Evolutionary conservation across 2,113 vertebrate genomes (phyloP), one percentile per base, ranked within the genome.

Genomic region (Sterrhoptilus dennistouni): DNA sequence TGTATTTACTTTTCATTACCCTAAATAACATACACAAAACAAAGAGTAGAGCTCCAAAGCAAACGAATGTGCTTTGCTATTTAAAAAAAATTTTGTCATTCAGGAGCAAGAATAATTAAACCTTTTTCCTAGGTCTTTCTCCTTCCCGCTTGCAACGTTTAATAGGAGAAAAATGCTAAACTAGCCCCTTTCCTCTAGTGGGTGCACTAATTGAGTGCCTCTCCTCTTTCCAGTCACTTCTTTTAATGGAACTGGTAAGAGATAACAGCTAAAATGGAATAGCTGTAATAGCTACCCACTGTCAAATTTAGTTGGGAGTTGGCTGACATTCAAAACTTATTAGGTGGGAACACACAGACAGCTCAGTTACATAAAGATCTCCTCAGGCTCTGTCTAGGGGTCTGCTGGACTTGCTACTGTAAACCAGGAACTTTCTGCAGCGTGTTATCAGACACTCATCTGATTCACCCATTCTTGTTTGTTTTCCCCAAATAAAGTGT

Each of bases 281-380:
- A 88, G 59, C 69, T 50, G 85, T 77, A 95, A 85, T 54, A 95
- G 75, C 85, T 92, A 93, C 71, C 42, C 71, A 77, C 63, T 86
- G 64, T 88, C 59, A 89, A 50, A 93, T 86, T 47, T 52, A 77
- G 54, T 35, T 86, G 83, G 83, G 77, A 92, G 38, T 36, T 89
- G 90, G 90, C 91, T 95, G 90, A 88, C 63, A 69, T 86, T 88
- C 90, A 94, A 87, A 93, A 88, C 29, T 86, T 85, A 64, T 31
- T 86, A 94, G 90, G 85, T 3, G 12, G 83, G 59, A 93, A 80
- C 68, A 61, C 27, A 53, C 1, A 88, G 87, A 91, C 42, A 95
- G 68, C 83, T 77, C 25, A 42, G 71, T 89, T 92, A 95, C 59
- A 77, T 66, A 83, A 77, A 93, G 64, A 71, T 52, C 70, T 96